Evolutionary conservation across 2,113 vertebrate species (phyloP).

Genomic region (Chloropsis cyanopogon): DNA sequence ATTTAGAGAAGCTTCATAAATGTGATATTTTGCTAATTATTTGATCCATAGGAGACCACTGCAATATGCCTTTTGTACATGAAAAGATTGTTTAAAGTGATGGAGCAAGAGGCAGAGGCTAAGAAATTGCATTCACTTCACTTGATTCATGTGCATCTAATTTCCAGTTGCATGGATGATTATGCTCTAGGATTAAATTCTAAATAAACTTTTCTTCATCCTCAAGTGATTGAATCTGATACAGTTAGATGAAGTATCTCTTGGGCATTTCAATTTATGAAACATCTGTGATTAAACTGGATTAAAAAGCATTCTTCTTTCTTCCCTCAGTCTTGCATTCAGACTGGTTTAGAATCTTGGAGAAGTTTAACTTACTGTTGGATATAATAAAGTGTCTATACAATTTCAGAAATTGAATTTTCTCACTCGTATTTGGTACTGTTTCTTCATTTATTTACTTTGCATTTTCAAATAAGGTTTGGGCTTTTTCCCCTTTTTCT

Average conservation of each 20-base stretch:
- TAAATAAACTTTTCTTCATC: background rate
- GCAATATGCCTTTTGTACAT: background rate
- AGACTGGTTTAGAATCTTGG: background rate
- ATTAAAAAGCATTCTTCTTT: background rate
- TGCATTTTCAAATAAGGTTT: background rate
- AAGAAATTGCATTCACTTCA: background rate
- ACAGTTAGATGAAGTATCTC: background rate
- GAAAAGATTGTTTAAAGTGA: background rate
- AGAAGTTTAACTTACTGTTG: background rate
- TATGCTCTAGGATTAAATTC: background rate
- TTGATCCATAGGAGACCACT: background rate
- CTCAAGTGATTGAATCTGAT: background rate
- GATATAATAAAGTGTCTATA: background rate
- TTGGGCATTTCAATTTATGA: background rate
- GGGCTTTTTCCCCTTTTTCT: background rate
- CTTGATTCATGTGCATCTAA: background rate
- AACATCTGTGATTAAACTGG: background rate
- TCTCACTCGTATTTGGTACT: background rate
- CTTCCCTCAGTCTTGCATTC: accelerated
- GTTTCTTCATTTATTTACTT: background rate
- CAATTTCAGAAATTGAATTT: background rate
- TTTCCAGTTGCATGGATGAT: background rate
- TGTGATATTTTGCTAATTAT: background rate
- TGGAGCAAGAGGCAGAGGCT: background rate
- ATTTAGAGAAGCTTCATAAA: background rate